A percentile compares a stretch with the other conserved stretches of the same genome.
Conservation (phyloP, 2,888 invertebrate species). For the Temnothorax ravouxi region DNA sequence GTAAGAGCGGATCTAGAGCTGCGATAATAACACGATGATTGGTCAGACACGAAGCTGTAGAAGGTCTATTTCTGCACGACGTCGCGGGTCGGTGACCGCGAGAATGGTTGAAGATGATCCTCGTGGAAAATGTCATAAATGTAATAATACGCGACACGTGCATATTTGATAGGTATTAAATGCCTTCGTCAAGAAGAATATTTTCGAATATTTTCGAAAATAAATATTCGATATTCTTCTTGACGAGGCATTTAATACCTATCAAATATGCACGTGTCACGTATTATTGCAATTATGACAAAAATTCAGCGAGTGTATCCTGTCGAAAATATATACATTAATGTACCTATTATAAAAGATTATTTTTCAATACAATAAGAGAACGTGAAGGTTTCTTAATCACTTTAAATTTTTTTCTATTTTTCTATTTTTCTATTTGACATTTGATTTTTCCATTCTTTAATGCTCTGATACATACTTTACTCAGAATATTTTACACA, state of each 20-base stretch:
- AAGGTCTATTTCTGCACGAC: constrained; percentile 57
- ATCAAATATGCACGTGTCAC: neutral
- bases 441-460: neutral
- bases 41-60: constrained; percentile 49
- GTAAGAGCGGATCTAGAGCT: constrained; percentile 42
- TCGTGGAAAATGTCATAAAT: constrained; percentile 15
- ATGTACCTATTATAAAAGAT: neutral
- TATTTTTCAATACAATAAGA: neutral
- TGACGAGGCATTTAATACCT: neutral
- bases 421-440: neutral
- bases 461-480: neutral
- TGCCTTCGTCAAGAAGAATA: neutral
- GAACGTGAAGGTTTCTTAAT: neutral
- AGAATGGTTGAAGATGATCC: constrained; percentile 4
- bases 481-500: no score
- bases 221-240: neutral
- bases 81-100: constrained; percentile 55
- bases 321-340: neutral
- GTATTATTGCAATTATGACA: constrained; percentile 17
- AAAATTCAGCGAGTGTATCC: neutral
- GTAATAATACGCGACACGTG: neutral
- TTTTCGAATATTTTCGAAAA: neutral
- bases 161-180: neutral
- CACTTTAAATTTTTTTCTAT: neutral
- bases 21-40: constrained; percentile 57